Percentiles rank a stretch among this genome's conserved stretches.
Evolutionary conservation across 2,113 vertebrate species (phyloP).

Genomic region (Garra rufa): DNA sequence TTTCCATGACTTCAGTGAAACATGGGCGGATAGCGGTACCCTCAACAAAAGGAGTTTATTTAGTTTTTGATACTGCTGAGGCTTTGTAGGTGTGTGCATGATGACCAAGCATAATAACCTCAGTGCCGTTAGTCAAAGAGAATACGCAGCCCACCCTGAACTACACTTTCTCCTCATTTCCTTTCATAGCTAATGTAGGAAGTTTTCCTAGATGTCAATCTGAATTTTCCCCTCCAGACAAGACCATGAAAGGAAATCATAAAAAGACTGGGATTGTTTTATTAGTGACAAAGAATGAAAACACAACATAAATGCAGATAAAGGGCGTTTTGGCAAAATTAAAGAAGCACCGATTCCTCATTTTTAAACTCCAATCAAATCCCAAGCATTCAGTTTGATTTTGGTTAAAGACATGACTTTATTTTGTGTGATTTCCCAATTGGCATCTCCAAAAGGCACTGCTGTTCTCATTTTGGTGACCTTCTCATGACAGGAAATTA

Average conservation of each 20-base stretch:
- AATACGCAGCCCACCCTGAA: background rate
- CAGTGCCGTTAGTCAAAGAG: background rate
- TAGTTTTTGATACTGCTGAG: background rate
- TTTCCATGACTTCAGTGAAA: constrained; percentile 11
- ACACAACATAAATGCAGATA: background rate
- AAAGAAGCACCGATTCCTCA: background rate
- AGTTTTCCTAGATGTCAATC: background rate
- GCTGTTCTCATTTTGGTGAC: background rate
- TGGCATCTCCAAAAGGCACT: background rate
- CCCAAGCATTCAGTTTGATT: background rate
- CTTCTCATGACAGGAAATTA: background rate
- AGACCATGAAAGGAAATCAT: background rate
- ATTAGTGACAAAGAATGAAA: constrained; percentile 6
- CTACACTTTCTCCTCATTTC: background rate
- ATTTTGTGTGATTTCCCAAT: background rate
- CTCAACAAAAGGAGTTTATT: constrained; percentile 1
- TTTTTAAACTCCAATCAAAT: background rate
- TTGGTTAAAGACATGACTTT: background rate
- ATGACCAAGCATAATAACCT: background rate
- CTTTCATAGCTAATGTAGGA: background rate
- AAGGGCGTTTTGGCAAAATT: background rate
- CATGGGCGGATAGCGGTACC: background rate
- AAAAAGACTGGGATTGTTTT: background rate
- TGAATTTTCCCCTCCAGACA: background rate
- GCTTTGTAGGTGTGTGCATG: background rate